Conservation (phyloP, 2,888 invertebrate genomes). For the Oscheius sp. region DNA sequence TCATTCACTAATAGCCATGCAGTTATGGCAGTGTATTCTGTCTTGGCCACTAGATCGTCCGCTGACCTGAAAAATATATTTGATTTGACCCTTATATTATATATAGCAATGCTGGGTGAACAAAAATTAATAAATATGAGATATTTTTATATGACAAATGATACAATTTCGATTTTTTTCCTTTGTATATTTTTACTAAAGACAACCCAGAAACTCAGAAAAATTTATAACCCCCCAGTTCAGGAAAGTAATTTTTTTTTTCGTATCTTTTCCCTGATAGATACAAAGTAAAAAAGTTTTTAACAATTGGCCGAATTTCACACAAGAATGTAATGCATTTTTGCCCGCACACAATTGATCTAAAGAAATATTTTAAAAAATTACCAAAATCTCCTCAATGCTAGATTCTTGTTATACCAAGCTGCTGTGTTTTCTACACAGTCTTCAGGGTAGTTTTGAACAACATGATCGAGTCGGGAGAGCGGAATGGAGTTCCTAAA, state of each 20-base stretch:
- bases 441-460: conserved; percentile 92
- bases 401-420: conserved; percentile 77
- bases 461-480: conserved; percentile 92
- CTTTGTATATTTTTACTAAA: too few relatives aligned
- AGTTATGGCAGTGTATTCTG: conserved; percentile 92
- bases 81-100: too few relatives aligned
- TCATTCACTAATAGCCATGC: conserved; percentile 97
- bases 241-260: too few relatives aligned
- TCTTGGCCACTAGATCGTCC: conserved; percentile 92
- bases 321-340: too few relatives aligned
- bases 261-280: too few relatives aligned
- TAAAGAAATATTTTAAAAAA: too few relatives aligned
- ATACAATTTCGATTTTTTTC: too few relatives aligned
- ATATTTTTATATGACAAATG: too few relatives aligned
- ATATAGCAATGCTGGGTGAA: not conserved
- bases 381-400: conserved; percentile 74
- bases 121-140: not conserved
- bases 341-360: too few relatives aligned
- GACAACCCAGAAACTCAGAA: not conserved
- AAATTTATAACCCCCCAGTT: too few relatives aligned
- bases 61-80: conserved; percentile 84
- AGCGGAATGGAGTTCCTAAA: conserved; percentile 77
- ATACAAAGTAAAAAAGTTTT: too few relatives aligned
- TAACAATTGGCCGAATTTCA: too few relatives aligned
- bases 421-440: conserved; percentile 81